Base-by-base conservation (phyloP, 2,797 vertebrate genomes). In the Hybognathus amarus region DNA sequence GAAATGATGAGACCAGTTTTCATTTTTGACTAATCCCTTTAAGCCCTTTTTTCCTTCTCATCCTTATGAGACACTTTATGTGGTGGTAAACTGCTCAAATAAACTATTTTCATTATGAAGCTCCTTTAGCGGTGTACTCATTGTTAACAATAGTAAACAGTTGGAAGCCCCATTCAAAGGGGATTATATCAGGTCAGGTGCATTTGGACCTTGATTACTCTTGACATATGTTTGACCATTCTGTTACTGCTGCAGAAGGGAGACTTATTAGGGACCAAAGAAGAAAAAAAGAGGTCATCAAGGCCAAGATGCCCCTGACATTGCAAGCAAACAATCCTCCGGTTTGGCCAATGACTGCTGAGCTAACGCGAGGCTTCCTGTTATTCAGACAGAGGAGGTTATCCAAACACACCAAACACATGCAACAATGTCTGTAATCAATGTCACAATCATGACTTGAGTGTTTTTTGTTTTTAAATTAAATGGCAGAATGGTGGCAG, bases 191-290 rank as follows among this genome's bases (percentile, higher is more conserved):
- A 94, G 94, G 94, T 96, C 94, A 95, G 94, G 93, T 93, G 94
- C 94, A 91, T 94, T 94, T 91, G 91, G 94, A 94, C 94, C 91
- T 93, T 95, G 95, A 95, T 96, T 96, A 94, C 93, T 93, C 92
- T 92, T 94, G 94, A 95, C 95, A 95, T 95, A 95, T 95, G 94
- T 96, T 95, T 94, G 92, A 94, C 94, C 94, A 94, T 95, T 94
- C 93, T 94, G 94, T 94, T 94, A 92, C 92, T 92, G 90, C 92
- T 77, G 89, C 86, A 92, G 91, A 93, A 92, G 93, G 89, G 92
- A 93, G 91, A 93, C 91, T 94, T 94, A 94, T 94, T 94, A 94
- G 91, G 89, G 88, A 89, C 91, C 90, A 70, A 90, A 91, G 47
- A 0, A 1, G 3, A 13, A 56, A 88, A 89, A 87, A 47, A 87